Percentiles rank a stretch among this genome's conserved stretches.
phyloP scores from a whole-genome alignment of 1,140 invertebrate species.

The Melanaphis sacchari region DNA sequence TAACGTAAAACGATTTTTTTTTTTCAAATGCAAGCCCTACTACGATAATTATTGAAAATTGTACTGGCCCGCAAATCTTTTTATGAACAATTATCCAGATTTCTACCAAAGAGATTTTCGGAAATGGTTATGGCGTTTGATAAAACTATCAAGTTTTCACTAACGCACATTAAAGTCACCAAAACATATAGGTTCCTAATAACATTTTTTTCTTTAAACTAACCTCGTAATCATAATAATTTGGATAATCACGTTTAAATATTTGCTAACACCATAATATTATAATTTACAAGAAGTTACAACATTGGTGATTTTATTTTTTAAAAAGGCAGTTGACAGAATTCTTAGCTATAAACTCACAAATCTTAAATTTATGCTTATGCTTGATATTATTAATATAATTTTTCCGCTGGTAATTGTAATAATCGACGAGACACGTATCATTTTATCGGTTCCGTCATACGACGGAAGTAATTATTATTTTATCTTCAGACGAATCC shows the following conservation, averaged over 20 bases:
- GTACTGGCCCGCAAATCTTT: background rate
- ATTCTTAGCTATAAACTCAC: background rate
- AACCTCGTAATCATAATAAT: background rate
- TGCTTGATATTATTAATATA: background rate
- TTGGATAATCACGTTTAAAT: no score
- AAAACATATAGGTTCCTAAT: background rate
- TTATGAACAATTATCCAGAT: background rate
- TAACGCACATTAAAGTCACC: no score
- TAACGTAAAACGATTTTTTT: no score
- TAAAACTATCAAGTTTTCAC: no score
- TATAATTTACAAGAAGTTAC: background rate
- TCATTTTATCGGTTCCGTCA: background rate
- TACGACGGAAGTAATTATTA: slow-evolving; percentile 12
- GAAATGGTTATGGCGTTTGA: no score
- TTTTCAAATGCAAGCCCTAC: no score
- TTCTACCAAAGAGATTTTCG: no score
- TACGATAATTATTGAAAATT: no score
- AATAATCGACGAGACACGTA: background rate
- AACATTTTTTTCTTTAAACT: background rate
- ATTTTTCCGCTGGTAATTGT: background rate
- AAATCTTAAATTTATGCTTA: background rate
- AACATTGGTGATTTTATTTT: background rate
- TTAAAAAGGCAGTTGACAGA: background rate
- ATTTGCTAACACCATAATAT: background rate
- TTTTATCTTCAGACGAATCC: background rate